Conservation (phyloP, 1,140 invertebrate genomes). For the Drosophila jambulina region DNA sequence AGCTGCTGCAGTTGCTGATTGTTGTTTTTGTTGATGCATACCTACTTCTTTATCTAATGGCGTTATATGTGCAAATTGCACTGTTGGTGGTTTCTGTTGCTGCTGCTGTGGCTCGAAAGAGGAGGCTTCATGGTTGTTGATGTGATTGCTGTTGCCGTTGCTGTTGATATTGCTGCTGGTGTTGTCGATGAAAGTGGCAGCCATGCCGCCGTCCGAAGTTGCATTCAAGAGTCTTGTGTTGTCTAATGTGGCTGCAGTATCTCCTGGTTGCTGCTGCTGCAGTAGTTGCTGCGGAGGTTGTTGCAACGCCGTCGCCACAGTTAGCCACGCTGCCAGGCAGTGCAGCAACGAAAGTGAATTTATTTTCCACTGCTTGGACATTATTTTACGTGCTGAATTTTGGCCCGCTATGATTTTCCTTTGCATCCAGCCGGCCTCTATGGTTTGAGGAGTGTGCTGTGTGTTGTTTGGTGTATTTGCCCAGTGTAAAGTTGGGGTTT, state of each 20-base stretch:
- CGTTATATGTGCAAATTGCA: constrained; percentile 76
- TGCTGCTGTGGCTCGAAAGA: constrained; percentile 53
- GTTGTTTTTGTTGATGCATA: constrained; percentile 65
- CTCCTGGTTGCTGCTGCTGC: constrained; percentile 40
- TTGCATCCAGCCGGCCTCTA: constrained; percentile 17
- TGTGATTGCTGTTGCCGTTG: constrained; percentile 31
- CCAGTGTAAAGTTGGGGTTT: constrained; percentile 29
- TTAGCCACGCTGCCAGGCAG: constrained; percentile 38
- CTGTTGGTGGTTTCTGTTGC: constrained; percentile 33
- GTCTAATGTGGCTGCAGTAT: constrained; percentile 36
- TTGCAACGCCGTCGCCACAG: constrained; percentile 49
- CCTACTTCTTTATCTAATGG: constrained; percentile 84
- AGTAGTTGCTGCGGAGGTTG: constrained; percentile 27
- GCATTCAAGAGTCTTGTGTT: constrained; percentile 54
- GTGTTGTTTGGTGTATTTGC: constrained; percentile 15
- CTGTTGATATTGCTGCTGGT: constrained; percentile 33
- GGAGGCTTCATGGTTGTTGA: constrained; percentile 39
- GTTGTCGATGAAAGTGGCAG: constrained; percentile 69
- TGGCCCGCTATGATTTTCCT: constrained; percentile 47
- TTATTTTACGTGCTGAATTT: constrained; percentile 59
- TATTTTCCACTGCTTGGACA: constrained; percentile 66
- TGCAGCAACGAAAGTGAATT: constrained; percentile 77
- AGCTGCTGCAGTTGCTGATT: constrained; percentile 14
- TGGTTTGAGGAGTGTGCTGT: constrained; percentile 4
- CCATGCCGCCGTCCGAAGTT: constrained; percentile 40